phyloP scores from a whole-genome alignment of 2,797 vertebrate species.

The Tympanoctomys barrerae region DNA sequence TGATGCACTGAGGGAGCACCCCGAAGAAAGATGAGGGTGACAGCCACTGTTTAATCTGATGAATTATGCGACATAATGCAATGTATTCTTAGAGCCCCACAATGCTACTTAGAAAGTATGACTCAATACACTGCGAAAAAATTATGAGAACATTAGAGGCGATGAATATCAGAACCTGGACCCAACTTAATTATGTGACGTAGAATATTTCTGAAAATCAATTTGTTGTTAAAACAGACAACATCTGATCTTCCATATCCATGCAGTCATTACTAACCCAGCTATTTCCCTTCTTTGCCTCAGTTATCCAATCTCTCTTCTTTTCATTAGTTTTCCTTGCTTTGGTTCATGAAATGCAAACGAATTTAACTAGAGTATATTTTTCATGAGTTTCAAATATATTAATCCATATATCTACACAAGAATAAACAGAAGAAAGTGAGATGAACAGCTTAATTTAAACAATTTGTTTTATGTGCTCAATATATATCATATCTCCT shows the following conservation, averaged over 20 bases:
- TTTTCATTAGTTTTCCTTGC: background rate
- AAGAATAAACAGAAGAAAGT: conserved; percentile 37
- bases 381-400: conserved; percentile 28
- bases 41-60: conserved; percentile 63
- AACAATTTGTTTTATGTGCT: conserved; percentile 27
- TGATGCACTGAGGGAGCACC: conserved; percentile 70
- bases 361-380: conserved; percentile 10
- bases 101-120: conserved; percentile 52
- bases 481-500: background rate
- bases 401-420: background rate
- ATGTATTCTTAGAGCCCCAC: conserved; percentile 21
- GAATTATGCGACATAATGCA: conserved; percentile 73
- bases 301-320: background rate
- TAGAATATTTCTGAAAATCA: conserved; percentile 38
- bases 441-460: conserved; percentile 57
- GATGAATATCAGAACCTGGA: conserved; percentile 25
- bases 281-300: background rate
- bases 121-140: conserved; percentile 55
- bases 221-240: conserved; percentile 42
- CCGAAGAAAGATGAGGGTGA: conserved; percentile 68
- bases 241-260: background rate
- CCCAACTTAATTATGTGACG: conserved; percentile 46
- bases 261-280: conserved; percentile 28
- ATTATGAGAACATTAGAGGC: background rate
- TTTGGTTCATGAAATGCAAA: conserved; percentile 29